Percentiles rank a stretch among this genome's conserved stretches.
Conservation (phyloP, 2,797 vertebrate species). For the Centropyge bicolor region DNA sequence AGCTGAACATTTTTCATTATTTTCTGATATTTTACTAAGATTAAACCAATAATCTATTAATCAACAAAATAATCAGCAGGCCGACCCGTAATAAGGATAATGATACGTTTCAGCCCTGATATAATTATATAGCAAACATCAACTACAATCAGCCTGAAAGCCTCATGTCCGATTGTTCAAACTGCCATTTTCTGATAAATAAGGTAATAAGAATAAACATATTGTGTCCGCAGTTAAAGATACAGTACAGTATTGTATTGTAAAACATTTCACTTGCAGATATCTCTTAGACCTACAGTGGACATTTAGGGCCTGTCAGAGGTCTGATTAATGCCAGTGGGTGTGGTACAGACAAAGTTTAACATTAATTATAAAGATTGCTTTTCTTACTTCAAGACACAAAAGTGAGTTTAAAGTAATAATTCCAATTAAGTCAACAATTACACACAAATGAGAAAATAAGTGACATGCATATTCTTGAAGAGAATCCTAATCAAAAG, state of each 20-base stretch:
- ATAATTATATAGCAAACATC: not conserved
- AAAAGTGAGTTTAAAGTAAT: not conserved
- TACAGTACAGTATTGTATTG: not conserved
- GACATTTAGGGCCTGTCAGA: not conserved
- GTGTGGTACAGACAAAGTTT: constrained; percentile 38
- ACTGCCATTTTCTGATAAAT: not conserved
- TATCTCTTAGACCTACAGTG: not conserved
- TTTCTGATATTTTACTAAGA: not conserved
- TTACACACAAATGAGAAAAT: not conserved
- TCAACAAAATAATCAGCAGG: not conserved
- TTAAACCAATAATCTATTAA: not conserved
- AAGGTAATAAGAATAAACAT: not conserved
- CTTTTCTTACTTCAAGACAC: not conserved
- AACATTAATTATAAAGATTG: not conserved
- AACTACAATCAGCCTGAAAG: not conserved
- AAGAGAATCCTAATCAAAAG: not conserved
- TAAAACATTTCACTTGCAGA: not conserved
- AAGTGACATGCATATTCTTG: not conserved
- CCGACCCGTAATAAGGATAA: too few relatives aligned
- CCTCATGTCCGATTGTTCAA: not conserved
- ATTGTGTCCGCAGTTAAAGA: not conserved
- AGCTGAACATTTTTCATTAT: not conserved
- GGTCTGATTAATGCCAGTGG: constrained; percentile 13
- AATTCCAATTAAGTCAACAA: not conserved
- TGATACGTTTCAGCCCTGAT: not conserved